Evolutionary conservation across 2,797 vertebrate genomes (phyloP), one percentile per base, ranked within the genome.

Genomic region (Diplodus sargus): DNA sequence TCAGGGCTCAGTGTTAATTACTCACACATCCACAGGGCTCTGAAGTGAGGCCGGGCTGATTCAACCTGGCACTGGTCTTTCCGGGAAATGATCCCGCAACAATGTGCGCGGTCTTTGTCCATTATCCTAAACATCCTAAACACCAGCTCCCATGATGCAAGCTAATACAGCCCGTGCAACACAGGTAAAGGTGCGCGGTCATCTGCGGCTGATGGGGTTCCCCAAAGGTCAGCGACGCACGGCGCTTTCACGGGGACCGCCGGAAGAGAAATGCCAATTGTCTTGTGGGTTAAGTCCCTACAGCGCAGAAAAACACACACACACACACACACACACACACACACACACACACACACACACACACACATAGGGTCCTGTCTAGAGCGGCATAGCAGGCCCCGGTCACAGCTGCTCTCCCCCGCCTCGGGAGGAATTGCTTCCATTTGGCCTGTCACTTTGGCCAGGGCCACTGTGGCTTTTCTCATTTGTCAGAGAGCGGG

Each of bases 401-500:
- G 93, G 94, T 93, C 62, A 22, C 96, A 96, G 96, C 95, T 95
- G 95, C 92, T 95, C 85, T 89, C 91, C 92, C 92, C 92, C 87
- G 92, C 94, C 93, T 93, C 89, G 89, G 93, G 92, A 95, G 90
- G 94, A 96, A 97, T 95, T 96, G 95, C 94, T 94, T 97, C 96
- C 92, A 95, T 97, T 95, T 94, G 94, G 94, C 92, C 95, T 96
- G 94, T 95, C 94, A 39, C 90, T 94, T 94, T 93, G 88, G 80
- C 86, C 85, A 88, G 85, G 92, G 88, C 91, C 88, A 92, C 95
- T 94, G 90, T 93, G 94, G 94, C 92, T 95, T 94, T 93, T 94
- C 90, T 96, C 95, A 93, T 96, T 95, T 97, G 94, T 94, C 93
- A 93, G 92, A 79, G 91, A 93, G 90, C 74, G 79, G 91, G 90